phyloP scores from a whole-genome alignment of 2,113 vertebrate genomes.

The Halcyon malimbica region DNA sequence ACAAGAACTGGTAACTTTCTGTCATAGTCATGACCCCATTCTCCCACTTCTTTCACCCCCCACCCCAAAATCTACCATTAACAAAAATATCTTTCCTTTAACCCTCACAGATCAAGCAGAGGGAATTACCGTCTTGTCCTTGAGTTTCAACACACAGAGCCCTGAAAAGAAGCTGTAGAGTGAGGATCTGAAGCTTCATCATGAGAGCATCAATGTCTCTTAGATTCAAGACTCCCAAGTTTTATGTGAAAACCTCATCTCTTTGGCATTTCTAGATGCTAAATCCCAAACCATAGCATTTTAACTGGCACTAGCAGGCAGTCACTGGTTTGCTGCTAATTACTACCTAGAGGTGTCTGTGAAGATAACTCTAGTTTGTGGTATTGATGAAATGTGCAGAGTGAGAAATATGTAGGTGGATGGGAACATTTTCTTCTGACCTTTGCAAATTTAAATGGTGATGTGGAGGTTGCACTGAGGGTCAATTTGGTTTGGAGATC shows the following conservation, averaged over 20 bases:
- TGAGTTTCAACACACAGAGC: neutral
- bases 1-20: neutral
- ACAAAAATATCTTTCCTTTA: neutral
- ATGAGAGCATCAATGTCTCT: neutral
- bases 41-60: neutral
- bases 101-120: neutral
- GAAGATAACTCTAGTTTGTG: neutral
- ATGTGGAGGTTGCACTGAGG: neutral
- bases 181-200: neutral
- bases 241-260: neutral
- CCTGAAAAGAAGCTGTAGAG: neutral
- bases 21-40: neutral
- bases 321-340: slow-evolving; percentile 10
- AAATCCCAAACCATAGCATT: neutral
- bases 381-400: neutral
- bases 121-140: neutral
- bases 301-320: neutral
- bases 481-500: neutral
- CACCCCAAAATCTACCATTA: neutral
- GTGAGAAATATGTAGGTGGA: neutral
- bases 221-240: neutral
- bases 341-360: neutral
- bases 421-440: slow-evolving; percentile 29
- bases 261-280: slow-evolving; percentile 1
- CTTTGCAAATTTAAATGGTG: slow-evolving; percentile 20